phyloP scores from a whole-genome alignment of 92 coral and sea anemone genomes.

The Palythoa caribaeorum region DNA sequence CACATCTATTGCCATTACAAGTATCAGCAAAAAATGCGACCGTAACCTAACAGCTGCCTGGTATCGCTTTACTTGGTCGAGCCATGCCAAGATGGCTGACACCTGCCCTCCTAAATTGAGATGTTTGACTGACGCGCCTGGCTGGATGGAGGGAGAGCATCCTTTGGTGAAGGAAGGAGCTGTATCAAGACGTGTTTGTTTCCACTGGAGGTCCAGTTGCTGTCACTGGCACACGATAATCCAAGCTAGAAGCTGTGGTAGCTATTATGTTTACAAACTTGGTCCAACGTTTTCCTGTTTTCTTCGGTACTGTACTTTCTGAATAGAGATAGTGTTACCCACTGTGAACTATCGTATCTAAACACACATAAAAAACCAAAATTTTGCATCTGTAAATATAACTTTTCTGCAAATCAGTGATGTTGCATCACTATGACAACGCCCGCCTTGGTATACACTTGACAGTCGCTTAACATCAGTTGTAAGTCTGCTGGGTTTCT shows the following conservation, averaged over 20 bases:
- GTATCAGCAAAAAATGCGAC: not conserved
- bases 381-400: too few relatives aligned
- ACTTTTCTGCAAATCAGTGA: too few relatives aligned
- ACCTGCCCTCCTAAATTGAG: not conserved
- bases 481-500: too few relatives aligned
- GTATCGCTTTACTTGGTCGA: slow-evolving; percentile 12
- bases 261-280: slow-evolving; percentile 3
- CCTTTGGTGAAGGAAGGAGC: not conserved
- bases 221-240: slow-evolving; percentile 12
- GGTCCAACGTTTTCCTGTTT: not conserved
- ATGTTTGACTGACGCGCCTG: slow-evolving; percentile 15
- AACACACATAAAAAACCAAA: too few relatives aligned
- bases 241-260: slow-evolving; percentile 27
- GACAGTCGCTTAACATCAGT: too few relatives aligned
- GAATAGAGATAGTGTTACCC: not conserved
- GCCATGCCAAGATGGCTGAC: not conserved
- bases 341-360: too few relatives aligned
- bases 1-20: too few relatives aligned
- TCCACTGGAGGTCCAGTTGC: slow-evolving; percentile 8
- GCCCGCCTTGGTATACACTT: too few relatives aligned
- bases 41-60: not conserved
- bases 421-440: too few relatives aligned
- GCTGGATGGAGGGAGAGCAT: slow-evolving; percentile 18
- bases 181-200: not conserved
- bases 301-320: slow-evolving; percentile 22